These are phyloP conservation scores for Epirrhoe alternata DNA, from an alignment of 2,888 invertebrate genomes.

Conservation along the genomic window DNA sequence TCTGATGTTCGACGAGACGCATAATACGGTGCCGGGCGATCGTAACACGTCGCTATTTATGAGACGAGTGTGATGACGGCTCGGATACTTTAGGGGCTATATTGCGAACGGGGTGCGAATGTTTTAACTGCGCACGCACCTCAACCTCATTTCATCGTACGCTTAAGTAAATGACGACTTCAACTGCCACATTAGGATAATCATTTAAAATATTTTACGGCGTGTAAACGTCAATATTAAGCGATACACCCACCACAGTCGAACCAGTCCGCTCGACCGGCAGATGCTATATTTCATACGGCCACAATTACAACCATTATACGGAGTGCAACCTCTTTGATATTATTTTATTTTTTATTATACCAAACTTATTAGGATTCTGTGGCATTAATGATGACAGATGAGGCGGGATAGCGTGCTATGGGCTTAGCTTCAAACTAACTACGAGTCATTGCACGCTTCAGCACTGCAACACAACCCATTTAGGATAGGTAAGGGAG, in stretches of 20 bases:
- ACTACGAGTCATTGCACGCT: not conserved
- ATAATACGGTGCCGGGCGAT: conserved; percentile 65
- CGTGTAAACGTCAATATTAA: conserved; percentile 80
- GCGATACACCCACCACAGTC: conserved; percentile 75
- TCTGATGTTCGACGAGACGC: conserved; percentile 72
- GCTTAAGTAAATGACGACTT: conserved; percentile 66
- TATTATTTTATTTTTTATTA: conserved; percentile 79
- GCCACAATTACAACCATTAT: conserved; percentile 83
- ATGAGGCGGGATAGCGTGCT: conserved; percentile 69
- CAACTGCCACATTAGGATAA: conserved; percentile 71
- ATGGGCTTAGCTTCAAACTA: conserved; percentile 53
- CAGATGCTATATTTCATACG: conserved; percentile 78
- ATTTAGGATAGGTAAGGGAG: not conserved
- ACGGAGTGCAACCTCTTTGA: conserved; percentile 81
- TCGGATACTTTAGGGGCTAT: conserved; percentile 57
- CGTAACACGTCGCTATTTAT: conserved; percentile 56
- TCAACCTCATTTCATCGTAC: conserved; percentile 50
- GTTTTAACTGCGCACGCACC: conserved; percentile 54
- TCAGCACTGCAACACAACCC: not conserved
- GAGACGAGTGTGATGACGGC: conserved; percentile 58
- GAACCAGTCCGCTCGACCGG: conserved; percentile 55
- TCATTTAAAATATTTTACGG: conserved; percentile 78
- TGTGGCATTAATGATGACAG: conserved; percentile 84
- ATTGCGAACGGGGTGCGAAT: conserved; percentile 63
- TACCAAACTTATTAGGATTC: conserved; percentile 82